phyloP scores from a whole-genome alignment of 2,888 invertebrate species.

The Ochropleura leucogaster region DNA sequence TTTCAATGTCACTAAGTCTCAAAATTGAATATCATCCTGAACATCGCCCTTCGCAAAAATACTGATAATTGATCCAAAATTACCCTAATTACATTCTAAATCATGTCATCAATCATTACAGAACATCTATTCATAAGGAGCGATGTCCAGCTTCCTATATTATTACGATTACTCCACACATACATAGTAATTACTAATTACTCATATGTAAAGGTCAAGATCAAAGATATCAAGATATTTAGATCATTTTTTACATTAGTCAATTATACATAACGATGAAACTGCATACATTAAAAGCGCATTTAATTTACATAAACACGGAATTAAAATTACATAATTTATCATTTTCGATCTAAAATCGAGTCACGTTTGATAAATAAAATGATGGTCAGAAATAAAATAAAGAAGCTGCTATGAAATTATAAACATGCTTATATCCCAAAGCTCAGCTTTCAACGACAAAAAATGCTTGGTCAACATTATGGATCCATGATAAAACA shows the following conservation, averaged over 20 bases:
- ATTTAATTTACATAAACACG: slow-evolving; percentile 35
- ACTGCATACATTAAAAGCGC: slow-evolving; percentile 23
- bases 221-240: slow-evolving; percentile 23
- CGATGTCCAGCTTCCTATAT: slow-evolving; percentile 26
- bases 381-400: neutral
- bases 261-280: slow-evolving; percentile 6
- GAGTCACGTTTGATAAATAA: slow-evolving; percentile 31
- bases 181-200: slow-evolving; percentile 28
- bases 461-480: neutral
- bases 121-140: slow-evolving; percentile 6
- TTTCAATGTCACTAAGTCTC: neutral
- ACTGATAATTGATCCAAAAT: neutral
- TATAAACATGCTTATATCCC: neutral
- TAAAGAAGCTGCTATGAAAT: neutral
- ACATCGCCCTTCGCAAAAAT: neutral
- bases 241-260: slow-evolving; percentile 39
- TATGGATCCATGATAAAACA: neutral
- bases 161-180: slow-evolving; percentile 22
- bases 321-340: slow-evolving; percentile 27
- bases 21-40: neutral
- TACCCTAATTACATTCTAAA: slow-evolving; percentile 4
- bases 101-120: slow-evolving; percentile 26
- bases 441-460: neutral
- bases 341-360: slow-evolving; percentile 15
- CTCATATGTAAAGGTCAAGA: slow-evolving; percentile 46